Evolutionary conservation across 1,140 invertebrate genomes (phyloP), one percentile per base, ranked within the genome.

Genomic region (Ceratina australensis): DNA sequence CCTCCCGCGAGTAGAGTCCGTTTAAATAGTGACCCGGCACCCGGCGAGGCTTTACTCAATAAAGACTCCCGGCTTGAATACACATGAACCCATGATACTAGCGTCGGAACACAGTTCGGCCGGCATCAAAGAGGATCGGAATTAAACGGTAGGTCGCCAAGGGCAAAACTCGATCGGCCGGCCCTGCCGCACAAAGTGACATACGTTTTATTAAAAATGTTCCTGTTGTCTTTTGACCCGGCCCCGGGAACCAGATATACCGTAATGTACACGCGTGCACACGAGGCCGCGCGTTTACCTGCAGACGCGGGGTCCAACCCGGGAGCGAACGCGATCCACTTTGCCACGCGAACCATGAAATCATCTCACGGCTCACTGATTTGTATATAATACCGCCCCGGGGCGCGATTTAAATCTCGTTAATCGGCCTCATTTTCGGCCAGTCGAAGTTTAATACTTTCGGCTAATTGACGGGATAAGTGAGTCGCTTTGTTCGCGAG

Each of bases 41-140:
- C 54, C 24, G 18, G 7, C 60, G 63, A 42, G 33, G 49, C 64
- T 82, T 78, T 69, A 24, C 52, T 42, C 24, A 60, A 82, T 71
- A 79, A 79, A 82, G 69, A 82, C 68, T 75, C 7, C 24, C 28
- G 0, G 80, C 66, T 84, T 84, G 82, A 83, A 84, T 84, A 84
- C 81, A 83, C 82, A 84, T 83, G 81, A 84, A 83, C 56, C 56
- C 60, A 80, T 76, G 76, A 83, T 83, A 84, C 68, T 77, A 83
- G 28, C 56, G 57, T 57, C 10, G 81, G 72, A 26, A 76, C 52
- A 83, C 24, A 68, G 61, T 26, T 57, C 33, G 56, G 56, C 54
- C 28, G 56, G 33, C 81, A 57, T 84, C 82, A 84, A 84, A 83
- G 82, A 76, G 81, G 54, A 54, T 65, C 49, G 57, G 82, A 68